Conservation (phyloP, 1,140 invertebrate genomes). For the Spodoptera frugiperda region DNA sequence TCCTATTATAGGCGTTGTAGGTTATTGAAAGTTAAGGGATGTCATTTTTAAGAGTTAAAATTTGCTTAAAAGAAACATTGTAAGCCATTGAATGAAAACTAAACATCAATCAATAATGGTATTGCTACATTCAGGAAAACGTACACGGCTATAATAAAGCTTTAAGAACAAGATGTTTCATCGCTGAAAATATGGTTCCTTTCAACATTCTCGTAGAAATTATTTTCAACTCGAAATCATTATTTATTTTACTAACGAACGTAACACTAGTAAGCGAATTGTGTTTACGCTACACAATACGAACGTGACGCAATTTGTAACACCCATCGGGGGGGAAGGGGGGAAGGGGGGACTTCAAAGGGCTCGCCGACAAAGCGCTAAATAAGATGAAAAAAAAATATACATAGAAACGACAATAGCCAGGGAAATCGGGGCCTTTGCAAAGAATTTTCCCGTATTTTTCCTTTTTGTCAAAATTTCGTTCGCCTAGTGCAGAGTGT, state of each 20-base stretch:
- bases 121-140: too few species aligned
- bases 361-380: conserved; percentile 83
- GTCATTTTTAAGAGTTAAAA: too few species aligned
- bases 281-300: conserved; percentile 78
- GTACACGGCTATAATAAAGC: not conserved
- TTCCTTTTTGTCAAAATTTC: conserved; percentile 71
- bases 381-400: conserved; percentile 83
- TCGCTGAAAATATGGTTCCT: conserved; percentile 9
- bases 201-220: conserved; percentile 1
- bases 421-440: conserved; percentile 79
- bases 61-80: too few species aligned
- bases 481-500: conserved; percentile 33
- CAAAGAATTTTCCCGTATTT: conserved; percentile 65
- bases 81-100: too few species aligned
- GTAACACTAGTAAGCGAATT: conserved; percentile 64
- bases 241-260: conserved; percentile 51
- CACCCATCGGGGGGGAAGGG: conserved; percentile 61
- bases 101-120: too few species aligned
- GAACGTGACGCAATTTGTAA: conserved; percentile 82
- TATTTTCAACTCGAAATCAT: conserved; percentile 25
- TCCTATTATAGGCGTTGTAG: too few species aligned
- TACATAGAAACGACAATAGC: conserved; percentile 77
- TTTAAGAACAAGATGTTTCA: conserved; percentile 1
- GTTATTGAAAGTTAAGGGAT: too few species aligned
- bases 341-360: conserved; percentile 75